phyloP scores from a whole-genome alignment of 2,113 vertebrate genomes.

The Urocynchramus pylzowi region DNA sequence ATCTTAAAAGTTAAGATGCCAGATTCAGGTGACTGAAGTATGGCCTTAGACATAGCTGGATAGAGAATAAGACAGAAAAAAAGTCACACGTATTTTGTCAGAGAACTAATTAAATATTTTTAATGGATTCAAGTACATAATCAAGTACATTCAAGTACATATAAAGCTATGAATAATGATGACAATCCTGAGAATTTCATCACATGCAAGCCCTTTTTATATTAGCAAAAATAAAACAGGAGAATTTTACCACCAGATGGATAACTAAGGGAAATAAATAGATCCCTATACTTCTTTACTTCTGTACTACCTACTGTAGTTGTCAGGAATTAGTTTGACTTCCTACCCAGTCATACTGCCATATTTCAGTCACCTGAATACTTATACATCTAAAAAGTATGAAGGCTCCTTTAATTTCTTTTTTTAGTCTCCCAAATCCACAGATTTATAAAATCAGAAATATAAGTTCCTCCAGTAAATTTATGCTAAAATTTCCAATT shows the following conservation, averaged over 20 bases:
- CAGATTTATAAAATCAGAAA: background rate
- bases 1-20: background rate
- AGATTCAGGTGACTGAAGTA: background rate
- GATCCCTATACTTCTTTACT: background rate
- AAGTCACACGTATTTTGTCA: background rate
- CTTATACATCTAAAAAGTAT: background rate
- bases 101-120: background rate
- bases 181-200: background rate
- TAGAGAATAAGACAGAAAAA: background rate
- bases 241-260: background rate
- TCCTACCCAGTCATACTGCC: background rate
- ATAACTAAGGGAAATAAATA: background rate
- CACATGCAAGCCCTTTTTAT: background rate
- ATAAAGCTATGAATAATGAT: background rate
- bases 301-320: background rate
- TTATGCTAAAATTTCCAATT: background rate
- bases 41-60: background rate
- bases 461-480: background rate
- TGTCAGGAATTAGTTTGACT: background rate
- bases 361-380: background rate
- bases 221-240: background rate
- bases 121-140: background rate
- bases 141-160: background rate
- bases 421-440: background rate
- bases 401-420: background rate